These are phyloP conservation scores for Antedon mediterranea DNA, from an alignment of 53 echinoderm and acorn worm genomes.

Conservation along the genomic window DNA sequence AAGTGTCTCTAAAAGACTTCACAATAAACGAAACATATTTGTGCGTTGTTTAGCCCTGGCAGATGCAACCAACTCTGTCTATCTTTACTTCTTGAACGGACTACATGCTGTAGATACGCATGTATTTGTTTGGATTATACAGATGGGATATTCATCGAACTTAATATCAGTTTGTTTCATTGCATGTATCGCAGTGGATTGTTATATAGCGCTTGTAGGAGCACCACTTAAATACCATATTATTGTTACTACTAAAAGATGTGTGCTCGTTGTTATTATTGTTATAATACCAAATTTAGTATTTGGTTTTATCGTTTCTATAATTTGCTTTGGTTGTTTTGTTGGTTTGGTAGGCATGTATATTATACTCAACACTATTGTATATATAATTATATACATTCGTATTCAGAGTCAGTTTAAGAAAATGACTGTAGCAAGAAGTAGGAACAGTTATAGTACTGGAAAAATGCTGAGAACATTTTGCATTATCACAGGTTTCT, in stretches of 20 bases:
- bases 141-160: background rate
- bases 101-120: background rate
- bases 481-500: background rate
- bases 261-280: background rate
- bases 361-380: background rate
- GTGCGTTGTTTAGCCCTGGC: background rate
- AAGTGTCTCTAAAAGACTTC: background rate
- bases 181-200: background rate
- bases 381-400: background rate
- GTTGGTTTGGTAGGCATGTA: background rate
- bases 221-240: background rate
- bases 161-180: background rate
- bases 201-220: background rate
- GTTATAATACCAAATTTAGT: background rate
- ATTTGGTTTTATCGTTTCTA: background rate
- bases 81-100: background rate
- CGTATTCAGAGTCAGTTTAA: background rate
- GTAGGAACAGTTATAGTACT: background rate
- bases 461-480: background rate
- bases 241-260: background rate
- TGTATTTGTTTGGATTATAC: background rate
- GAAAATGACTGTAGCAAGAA: background rate
- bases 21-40: background rate
- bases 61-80: background rate
- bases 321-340: background rate